Evolutionary conservation across 2,113 vertebrate species (phyloP).

Genomic region (Picathartes gymnocephalus): DNA sequence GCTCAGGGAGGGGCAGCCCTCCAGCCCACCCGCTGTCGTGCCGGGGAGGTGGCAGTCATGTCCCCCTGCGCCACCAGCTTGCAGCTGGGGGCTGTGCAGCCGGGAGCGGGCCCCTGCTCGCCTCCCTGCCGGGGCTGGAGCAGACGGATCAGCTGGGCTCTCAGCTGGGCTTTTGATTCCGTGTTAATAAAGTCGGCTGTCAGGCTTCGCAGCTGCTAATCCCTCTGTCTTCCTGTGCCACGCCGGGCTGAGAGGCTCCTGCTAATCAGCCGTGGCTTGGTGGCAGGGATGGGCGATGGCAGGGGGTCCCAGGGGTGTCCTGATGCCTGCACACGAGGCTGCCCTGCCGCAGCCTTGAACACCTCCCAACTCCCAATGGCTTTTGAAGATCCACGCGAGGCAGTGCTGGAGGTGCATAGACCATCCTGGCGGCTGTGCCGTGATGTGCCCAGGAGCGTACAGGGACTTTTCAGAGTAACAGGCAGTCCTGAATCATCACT

Average conservation of each 20-base stretch:
- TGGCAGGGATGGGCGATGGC: fast-evolving
- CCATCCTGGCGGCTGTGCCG: fast-evolving
- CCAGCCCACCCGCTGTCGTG: background rate
- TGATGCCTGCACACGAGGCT: fast-evolving
- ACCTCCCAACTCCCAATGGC: background rate
- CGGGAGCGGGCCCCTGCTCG: background rate
- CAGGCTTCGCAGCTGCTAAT: conserved; percentile 38
- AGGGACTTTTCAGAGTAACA: background rate
- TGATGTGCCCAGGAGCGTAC: fast-evolving
- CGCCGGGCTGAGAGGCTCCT: background rate
- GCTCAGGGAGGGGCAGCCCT: background rate
- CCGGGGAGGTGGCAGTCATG: background rate
- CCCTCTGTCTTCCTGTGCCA: background rate
- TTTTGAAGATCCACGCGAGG: fast-evolving
- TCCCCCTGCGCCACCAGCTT: background rate
- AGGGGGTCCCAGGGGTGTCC: background rate
- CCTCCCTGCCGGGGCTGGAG: background rate
- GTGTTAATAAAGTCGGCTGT: conserved; percentile 44
- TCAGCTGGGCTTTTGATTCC: conserved; percentile 54
- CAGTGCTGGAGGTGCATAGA: fast-evolving
- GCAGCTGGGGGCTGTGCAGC: background rate
- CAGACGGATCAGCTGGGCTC: conserved; percentile 38
- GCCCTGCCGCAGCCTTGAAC: background rate
- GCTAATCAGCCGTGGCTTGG: background rate
- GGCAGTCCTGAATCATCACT: background rate